Evolutionary conservation across 2,888 invertebrate genomes (phyloP).

Genomic region (Diplazon laetatorius): DNA sequence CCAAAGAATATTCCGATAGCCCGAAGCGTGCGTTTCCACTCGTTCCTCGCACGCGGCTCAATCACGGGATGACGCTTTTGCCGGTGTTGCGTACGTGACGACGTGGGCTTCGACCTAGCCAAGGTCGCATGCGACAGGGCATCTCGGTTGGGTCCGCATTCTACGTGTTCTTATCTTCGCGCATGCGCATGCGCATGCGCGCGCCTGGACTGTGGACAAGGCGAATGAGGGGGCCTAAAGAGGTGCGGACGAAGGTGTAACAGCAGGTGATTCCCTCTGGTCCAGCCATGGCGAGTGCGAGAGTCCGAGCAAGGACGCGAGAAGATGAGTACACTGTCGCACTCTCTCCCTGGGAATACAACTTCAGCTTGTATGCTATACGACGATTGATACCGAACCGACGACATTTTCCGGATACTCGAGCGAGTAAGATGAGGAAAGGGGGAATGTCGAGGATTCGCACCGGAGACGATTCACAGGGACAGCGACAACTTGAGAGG

Average conservation of each 20-base stretch:
- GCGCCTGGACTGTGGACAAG: not conserved
- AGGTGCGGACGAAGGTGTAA: constrained; percentile 30
- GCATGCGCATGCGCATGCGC: constrained; percentile 21
- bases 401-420: constrained; percentile 78
- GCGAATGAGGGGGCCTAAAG: constrained; percentile 33
- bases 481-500: constrained; percentile 38
- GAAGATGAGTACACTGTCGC: constrained; percentile 30
- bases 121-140: constrained; percentile 76
- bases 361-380: constrained; percentile 58
- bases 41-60: constrained; percentile 74
- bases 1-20: constrained; percentile 27
- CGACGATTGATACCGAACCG: constrained; percentile 75
- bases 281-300: constrained; percentile 68
- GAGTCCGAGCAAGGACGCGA: constrained; percentile 59
- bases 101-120: constrained; percentile 80
- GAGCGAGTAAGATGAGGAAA: constrained; percentile 49
- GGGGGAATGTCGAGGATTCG: constrained; percentile 49
- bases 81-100: constrained; percentile 72
- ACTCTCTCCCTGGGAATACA: constrained; percentile 39
- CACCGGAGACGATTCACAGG: constrained; percentile 38
- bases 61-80: constrained; percentile 77
- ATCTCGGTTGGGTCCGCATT: constrained; percentile 74
- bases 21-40: constrained; percentile 24
- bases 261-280: constrained; percentile 72
- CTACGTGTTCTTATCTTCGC: constrained; percentile 79